These are phyloP conservation scores for Leptinotarsa defecta DNA, from an alignment of 1,140 invertebrate species.

Conservation along the genomic window DNA sequence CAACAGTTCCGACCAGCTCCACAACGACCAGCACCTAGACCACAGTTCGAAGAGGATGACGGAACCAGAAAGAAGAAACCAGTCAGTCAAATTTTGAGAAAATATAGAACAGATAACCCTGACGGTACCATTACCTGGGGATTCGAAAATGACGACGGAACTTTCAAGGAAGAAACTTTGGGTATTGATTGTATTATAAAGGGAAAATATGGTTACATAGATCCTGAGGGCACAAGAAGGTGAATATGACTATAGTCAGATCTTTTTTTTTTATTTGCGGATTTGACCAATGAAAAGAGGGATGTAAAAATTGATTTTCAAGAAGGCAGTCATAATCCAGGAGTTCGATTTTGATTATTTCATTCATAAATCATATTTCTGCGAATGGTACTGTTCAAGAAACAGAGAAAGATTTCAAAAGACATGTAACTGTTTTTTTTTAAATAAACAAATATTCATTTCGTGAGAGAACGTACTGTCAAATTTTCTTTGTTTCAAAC, in stretches of 20 bases:
- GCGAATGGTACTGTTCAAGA: no score
- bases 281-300: no score
- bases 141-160: slow-evolving; percentile 81
- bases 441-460: no score
- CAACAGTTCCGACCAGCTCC: slow-evolving; percentile 47
- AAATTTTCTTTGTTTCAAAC: no score
- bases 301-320: no score
- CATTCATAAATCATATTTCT: no score
- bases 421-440: no score
- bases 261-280: no score
- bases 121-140: slow-evolving; percentile 86
- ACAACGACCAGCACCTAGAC: slow-evolving; percentile 34
- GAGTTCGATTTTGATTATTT: no score
- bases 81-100: slow-evolving; percentile 72
- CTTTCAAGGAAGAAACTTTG: slow-evolving; percentile 81
- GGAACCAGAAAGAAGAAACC: slow-evolving; percentile 63
- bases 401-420: no score
- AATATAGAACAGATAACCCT: slow-evolving; percentile 77
- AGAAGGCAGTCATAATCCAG: no score
- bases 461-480: no score
- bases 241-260: background rate
- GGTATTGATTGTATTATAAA: slow-evolving; percentile 78
- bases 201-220: slow-evolving; percentile 82
- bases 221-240: slow-evolving; percentile 70
- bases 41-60: slow-evolving; percentile 39